Conservation (phyloP, 30 jellyfish, hydroid and myxozoan genomes). For the Aurelia coerulea region DNA sequence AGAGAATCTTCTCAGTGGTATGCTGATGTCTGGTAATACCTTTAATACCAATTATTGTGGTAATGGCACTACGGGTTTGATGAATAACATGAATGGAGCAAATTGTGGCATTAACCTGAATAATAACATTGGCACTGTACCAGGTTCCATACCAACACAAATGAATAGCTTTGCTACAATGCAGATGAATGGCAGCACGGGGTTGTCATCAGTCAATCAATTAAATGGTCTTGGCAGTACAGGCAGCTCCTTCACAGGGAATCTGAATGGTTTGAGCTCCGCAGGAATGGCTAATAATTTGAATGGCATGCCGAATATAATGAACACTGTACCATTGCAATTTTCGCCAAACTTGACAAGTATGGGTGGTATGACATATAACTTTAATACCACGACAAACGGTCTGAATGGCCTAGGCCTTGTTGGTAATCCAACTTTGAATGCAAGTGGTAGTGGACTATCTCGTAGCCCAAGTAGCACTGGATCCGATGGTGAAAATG, state of each 20-base stretch:
- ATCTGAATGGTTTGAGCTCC: constrained; percentile 30
- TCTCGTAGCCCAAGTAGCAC: constrained; percentile 90
- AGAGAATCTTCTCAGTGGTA: constrained; percentile 85
- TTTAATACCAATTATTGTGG: constrained; percentile 67
- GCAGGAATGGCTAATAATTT: constrained; percentile 10
- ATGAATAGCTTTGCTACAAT: constrained; percentile 48
- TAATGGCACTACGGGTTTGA: constrained; percentile 64
- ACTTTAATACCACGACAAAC: constrained; percentile 38
- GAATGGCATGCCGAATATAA: constrained; percentile 64
- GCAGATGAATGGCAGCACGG: constrained; percentile 73
- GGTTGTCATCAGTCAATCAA: constrained; percentile 68
- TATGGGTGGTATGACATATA: constrained; percentile 71
- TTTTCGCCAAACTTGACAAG: constrained; percentile 69
- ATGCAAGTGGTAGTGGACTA: constrained; percentile 60
- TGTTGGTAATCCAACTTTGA: constrained; percentile 47
- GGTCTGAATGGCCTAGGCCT: constrained; percentile 72
- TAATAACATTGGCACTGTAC: constrained; percentile 53
- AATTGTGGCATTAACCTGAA: constrained; percentile 66
- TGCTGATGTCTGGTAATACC: constrained; percentile 80
- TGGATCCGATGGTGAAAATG: constrained; percentile 87
- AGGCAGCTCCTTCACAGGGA: constrained; percentile 43
- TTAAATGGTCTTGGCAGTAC: constrained; percentile 51
- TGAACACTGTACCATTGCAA: constrained; percentile 65
- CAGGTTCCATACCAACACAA: constrained; percentile 67
- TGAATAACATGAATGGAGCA: constrained; percentile 22